These are phyloP conservation scores for Diachasma alloeum DNA, from an alignment of 1,140 invertebrate species.

Conservation along the genomic window DNA sequence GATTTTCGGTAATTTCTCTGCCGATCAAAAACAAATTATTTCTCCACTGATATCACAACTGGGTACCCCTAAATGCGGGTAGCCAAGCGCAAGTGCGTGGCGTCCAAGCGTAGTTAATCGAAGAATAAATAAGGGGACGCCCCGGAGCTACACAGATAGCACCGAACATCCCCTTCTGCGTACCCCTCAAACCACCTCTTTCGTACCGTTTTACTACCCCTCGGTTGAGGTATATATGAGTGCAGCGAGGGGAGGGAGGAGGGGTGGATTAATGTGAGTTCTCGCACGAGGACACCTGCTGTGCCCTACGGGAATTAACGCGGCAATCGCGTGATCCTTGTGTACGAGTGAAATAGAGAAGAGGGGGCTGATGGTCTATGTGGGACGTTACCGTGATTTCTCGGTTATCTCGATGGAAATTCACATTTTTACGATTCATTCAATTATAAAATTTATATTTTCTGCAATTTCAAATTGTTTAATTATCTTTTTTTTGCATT, in stretches of 20 bases:
- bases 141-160: constrained; percentile 36
- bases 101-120: constrained; percentile 40
- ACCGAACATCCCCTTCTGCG: neutral
- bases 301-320: constrained; percentile 59
- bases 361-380: neutral
- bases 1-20: neutral
- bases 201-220: constrained; percentile 40
- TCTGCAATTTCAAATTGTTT: too few relatives aligned
- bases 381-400: neutral
- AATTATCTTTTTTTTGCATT: too few relatives aligned
- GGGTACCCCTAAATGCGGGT: too few relatives aligned
- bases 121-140: constrained; percentile 54
- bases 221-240: constrained; percentile 4
- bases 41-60: too few relatives aligned
- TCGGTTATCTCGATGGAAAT: neutral
- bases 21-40: neutral
- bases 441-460: neutral
- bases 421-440: neutral
- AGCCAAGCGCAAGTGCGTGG: constrained; percentile 9
- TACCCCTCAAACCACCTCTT: neutral
- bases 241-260: neutral
- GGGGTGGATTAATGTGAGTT: constrained; percentile 54
- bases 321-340: constrained; percentile 56
- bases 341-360: constrained; percentile 4
- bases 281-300: constrained; percentile 55